Evolutionary conservation across 53 echinoderm and acorn worm genomes (phyloP).

Genomic region (Hippasteria phrygiana): DNA sequence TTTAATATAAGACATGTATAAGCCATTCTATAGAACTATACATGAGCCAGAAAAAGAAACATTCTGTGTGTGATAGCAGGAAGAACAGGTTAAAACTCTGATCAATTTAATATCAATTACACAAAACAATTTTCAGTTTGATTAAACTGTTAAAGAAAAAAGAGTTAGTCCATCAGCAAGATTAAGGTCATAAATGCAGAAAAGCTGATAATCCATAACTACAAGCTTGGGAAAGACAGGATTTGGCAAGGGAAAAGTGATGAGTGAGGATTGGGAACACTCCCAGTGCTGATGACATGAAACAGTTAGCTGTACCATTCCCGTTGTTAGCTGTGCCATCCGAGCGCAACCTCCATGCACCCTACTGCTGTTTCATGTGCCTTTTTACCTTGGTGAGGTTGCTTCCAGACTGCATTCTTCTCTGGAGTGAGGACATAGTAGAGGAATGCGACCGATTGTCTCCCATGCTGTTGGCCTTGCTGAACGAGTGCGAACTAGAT

Average conservation of each 20-base stretch:
- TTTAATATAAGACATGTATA: no score
- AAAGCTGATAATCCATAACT: not conserved
- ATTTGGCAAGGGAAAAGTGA: no score
- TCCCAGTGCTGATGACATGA: constrained; percentile 15
- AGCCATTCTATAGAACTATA: no score
- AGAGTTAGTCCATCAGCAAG: no score
- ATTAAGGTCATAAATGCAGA: no score
- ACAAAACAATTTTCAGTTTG: no score
- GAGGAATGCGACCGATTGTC: not conserved
- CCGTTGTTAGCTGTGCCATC: constrained; percentile 1
- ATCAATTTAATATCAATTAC: no score
- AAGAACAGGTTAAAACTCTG: no score
- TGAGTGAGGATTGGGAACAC: not conserved
- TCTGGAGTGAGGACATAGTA: constrained; percentile 41
- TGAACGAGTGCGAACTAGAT: not conserved
- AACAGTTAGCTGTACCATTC: constrained; percentile 50
- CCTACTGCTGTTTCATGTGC: constrained; percentile 38
- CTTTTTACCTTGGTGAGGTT: constrained; percentile 62
- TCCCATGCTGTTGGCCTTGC: constrained; percentile 7
- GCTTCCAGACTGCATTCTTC: not conserved
- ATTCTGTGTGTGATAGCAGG: no score
- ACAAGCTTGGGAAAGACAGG: not conserved
- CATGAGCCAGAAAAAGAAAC: no score
- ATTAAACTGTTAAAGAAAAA: no score
- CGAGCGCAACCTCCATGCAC: not conserved